Percentiles rank a stretch among this genome's conserved stretches.
Evolutionary conservation across 2,888 invertebrate species (phyloP).

Genomic region (Bellardia pandia): DNA sequence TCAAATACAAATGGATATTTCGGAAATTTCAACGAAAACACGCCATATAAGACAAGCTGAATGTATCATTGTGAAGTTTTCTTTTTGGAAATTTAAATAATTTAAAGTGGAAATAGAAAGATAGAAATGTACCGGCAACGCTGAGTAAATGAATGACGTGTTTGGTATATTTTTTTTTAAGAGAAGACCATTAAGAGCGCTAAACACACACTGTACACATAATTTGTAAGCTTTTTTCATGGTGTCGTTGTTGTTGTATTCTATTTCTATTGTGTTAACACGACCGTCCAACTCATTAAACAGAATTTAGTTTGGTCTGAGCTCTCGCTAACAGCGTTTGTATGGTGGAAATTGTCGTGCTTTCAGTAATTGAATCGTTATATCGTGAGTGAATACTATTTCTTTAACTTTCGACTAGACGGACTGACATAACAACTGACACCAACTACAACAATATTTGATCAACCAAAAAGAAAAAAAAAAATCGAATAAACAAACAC

Average conservation of each 20-base stretch:
- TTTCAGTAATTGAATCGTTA: conserved; percentile 46
- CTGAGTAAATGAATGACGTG: conserved; percentile 16
- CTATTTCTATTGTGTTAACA: conserved; percentile 48
- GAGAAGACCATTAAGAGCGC: conserved; percentile 49
- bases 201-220: conserved; percentile 39
- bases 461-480: conserved; percentile 7
- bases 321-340: conserved; percentile 67
- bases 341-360: conserved; percentile 42
- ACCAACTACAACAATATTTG: conserved; percentile 21
- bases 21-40: too few species aligned
- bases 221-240: conserved; percentile 45
- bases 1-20: too few species aligned
- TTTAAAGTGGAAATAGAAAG: background rate
- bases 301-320: conserved; percentile 72
- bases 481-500: background rate
- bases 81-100: background rate
- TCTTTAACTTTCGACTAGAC: conserved; percentile 44
- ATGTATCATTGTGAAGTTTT: too few species aligned
- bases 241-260: conserved; percentile 14
- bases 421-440: conserved; percentile 44
- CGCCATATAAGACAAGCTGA: too few species aligned
- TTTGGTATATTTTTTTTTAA: conserved; percentile 27
- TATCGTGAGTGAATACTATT: conserved; percentile 56
- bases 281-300: conserved; percentile 62
- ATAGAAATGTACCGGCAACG: background rate